These are phyloP conservation scores for Paedocypris sp. DNA, from an alignment of 2,113 vertebrate genomes.

Conservation along the genomic window DNA sequence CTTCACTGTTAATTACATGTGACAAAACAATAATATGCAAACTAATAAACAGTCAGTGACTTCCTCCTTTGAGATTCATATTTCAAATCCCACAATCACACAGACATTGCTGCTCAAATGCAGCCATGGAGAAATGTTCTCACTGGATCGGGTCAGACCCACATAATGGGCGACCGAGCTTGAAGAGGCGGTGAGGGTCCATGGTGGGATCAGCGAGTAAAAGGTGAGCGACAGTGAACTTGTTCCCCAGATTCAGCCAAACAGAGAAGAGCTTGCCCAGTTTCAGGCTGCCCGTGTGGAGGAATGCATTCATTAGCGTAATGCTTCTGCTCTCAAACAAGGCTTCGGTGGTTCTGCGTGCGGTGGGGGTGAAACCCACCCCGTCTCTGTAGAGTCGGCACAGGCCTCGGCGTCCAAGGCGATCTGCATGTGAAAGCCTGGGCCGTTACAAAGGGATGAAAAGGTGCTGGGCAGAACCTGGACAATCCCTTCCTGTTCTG, in stretches of 20 bases:
- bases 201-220: neutral
- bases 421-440: constrained; percentile 41
- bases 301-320: constrained; percentile 75
- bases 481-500: constrained; percentile 45
- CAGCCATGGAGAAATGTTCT: no score
- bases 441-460: constrained; percentile 35
- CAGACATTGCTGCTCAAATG: no score
- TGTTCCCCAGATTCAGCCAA: constrained; percentile 38
- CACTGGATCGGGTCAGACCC: constrained; percentile 25
- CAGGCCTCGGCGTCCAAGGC: constrained; percentile 33
- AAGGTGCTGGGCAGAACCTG: constrained; percentile 37
- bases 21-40: no score
- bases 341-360: constrained; percentile 53
- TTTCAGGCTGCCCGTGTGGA: constrained; percentile 62
- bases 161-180: constrained; percentile 8
- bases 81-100: no score
- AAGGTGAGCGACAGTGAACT: neutral
- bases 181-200: neutral
- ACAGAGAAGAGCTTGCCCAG: constrained; percentile 24
- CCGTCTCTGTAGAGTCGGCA: constrained; percentile 17
- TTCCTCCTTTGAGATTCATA: no score
- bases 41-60: no score
- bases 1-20: no score
- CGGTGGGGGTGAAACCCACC: constrained; percentile 22
- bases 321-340: constrained; percentile 64